Base-by-base conservation (phyloP, 1,140 invertebrate species). In the Ptiloglossa arizonensis region DNA sequence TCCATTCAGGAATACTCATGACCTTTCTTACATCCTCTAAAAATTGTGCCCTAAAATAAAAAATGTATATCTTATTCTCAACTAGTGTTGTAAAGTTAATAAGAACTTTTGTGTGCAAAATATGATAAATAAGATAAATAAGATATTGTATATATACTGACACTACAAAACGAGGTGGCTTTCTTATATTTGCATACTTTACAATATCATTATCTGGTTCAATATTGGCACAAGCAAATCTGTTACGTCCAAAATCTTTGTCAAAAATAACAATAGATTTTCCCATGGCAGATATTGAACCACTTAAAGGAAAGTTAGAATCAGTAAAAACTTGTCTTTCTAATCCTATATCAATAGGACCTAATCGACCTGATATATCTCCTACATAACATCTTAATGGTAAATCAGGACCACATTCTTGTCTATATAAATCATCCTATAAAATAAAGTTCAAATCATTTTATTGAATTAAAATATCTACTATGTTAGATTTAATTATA, bases 321-420 rank as follows among this genome's bases (percentile, higher is more conserved):
- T 99, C 98, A 29, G 95, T 95, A 82, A 97, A 96, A 72, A 98
- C 94, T 85, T 95, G 94, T 75, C 97, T 94, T 62, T 96, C 94
- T 8, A 95, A 93, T 9, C 98, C 98, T 50, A 99, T 93, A 83
- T 96, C 95, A 72, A 98, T 97, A 1, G 96, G 95, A 1, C 97
- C 97, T 50, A 98, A 91, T 72, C 97, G 94, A 0, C 96, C 95
- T 2, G 97, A 97, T 57, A 98, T 90, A 91, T 99, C 98, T 0
- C 98, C 98, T n/a, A 98, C 96, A 87, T 98, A 96, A 92, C 98
- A 99, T 5, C 97, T 93, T 24, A 98, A 90, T 0, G 97, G 98
- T 88, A 98, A 97, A 90, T 97, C 95, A 0, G 96, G 94, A 1
- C 95, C 96, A 90, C 98, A 99, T 92, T 99, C 97, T 89, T 96